phyloP scores from a whole-genome alignment of 2,888 invertebrate genomes.

The Tenthredo amoena region DNA sequence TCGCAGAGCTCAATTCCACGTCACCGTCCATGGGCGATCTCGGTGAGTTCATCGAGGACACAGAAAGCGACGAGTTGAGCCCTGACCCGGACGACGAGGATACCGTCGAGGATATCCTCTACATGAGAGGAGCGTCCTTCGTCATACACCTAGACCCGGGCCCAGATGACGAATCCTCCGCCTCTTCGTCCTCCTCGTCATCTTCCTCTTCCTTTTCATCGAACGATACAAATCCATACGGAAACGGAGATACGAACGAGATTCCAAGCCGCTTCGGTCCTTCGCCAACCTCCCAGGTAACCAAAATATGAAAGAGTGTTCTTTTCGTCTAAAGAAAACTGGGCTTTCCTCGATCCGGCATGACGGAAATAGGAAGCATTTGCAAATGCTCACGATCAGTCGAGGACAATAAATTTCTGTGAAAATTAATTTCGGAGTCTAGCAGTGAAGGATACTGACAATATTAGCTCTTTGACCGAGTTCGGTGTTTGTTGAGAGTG shows the following conservation, averaged over 20 bases:
- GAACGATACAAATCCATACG: constrained; percentile 60
- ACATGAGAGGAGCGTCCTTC: constrained; percentile 75
- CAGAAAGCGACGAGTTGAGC: constrained; percentile 84
- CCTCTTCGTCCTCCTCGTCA: constrained; percentile 26
- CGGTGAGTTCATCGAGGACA: constrained; percentile 75
- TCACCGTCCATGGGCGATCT: constrained; percentile 80
- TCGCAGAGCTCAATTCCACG: constrained; percentile 88
- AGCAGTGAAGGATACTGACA: background rate
- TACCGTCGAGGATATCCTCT: constrained; percentile 77
- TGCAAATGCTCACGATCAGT: background rate
- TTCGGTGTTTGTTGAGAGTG: background rate
- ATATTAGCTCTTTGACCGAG: constrained; percentile 9
- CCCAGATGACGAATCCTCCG: constrained; percentile 63
- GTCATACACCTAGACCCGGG: constrained; percentile 72
- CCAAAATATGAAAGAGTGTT: constrained; percentile 30
- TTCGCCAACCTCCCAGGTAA: constrained; percentile 67
- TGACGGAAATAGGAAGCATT: background rate
- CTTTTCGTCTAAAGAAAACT: background rate
- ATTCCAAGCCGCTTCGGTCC: constrained; percentile 62
- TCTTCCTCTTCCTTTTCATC: background rate
- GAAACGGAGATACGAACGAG: constrained; percentile 64
- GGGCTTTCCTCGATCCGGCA: too few relatives aligned
- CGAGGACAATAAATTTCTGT: background rate
- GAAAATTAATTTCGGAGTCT: constrained; percentile 14
- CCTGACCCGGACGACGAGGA: constrained; percentile 70